Evolutionary conservation across 2,888 invertebrate species (phyloP).

Genomic region (Stegophylla sp.): DNA sequence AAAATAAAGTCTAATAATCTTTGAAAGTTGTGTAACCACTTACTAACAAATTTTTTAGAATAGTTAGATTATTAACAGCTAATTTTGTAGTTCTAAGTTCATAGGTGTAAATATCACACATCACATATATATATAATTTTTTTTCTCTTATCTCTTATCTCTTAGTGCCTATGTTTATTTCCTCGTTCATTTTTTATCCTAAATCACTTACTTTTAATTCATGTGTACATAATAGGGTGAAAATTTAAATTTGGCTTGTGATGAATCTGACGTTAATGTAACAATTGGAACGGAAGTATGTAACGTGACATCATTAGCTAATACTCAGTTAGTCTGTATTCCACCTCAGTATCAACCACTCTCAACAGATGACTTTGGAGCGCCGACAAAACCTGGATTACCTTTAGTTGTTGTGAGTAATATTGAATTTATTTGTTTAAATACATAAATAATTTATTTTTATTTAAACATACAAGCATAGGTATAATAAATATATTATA

Average conservation of each 20-base stretch:
- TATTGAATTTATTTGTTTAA: constrained; percentile 21
- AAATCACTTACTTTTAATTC: not conserved
- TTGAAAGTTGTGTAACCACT: no score
- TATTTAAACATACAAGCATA: not conserved
- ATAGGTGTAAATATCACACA: no score
- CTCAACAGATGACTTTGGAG: constrained; percentile 78
- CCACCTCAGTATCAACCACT: constrained; percentile 88
- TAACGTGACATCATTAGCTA: constrained; percentile 92
- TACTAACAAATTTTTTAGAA: no score
- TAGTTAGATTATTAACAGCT: no score
- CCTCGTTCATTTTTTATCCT: not conserved
- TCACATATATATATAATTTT: no score
- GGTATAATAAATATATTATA: no score
- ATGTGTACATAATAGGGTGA: constrained; percentile 72
- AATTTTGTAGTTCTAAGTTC: no score
- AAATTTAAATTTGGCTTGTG: constrained; percentile 88
- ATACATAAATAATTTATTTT: not conserved
- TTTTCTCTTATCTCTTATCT: not conserved
- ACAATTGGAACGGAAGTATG: constrained; percentile 89
- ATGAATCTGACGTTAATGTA: constrained; percentile 91
- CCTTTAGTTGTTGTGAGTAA: constrained; percentile 82
- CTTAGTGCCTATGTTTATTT: no score
- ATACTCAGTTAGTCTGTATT: constrained; percentile 89
- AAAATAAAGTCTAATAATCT: no score
- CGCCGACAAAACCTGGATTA: constrained; percentile 74